Base-by-base conservation (phyloP, 2,888 invertebrate genomes). In the Caenorhabditis becei region DNA sequence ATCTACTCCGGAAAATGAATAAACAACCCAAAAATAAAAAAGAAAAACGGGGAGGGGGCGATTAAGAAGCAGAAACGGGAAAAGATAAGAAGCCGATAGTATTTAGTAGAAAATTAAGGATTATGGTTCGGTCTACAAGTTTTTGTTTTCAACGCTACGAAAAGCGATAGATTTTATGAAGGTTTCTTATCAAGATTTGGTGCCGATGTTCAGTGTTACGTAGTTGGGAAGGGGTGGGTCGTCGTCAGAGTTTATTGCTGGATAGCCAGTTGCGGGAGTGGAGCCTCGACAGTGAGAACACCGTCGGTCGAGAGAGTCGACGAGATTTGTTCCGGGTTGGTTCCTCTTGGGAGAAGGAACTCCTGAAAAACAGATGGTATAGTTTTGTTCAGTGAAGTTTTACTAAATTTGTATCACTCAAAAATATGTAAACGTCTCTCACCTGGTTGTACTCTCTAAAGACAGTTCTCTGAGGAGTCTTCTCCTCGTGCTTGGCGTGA, bases 401-500 rank as follows among this genome's bases (percentile, higher is more conserved):
- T 32, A 7, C 10, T 41, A 11, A 14, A 2, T 7, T 2, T 11
- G 7, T 41, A 14, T 14, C 41, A 11, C 41, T 7, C 14, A 14
- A 14, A 41, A 14, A n/a, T n/a, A n/a, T n/a, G n/a, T n/a, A n/a
- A 54, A 41, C 5, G 20, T 26, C 28, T 20, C 66, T 56, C 53
- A 88, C 90, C 87, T 91, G 94, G 93, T 97, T 97, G 94, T 97
- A 98, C 93, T 98, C 97, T 93, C 97, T 94, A 94, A 96, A 97
- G 82, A 97, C 96, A 53, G 96, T 96, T 93, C 97, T 96, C 91
- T 95, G 96, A 92, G 97, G 96, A 65, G 96, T 94, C 93, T 97
- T 97, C 93, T 98, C 97, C 92, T 98, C 97, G 93, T 98, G 98
- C 93, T 97, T 97, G 82, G 97, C 97, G 92, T 97, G 96, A 63